phyloP scores from a whole-genome alignment of 2,888 invertebrate species.

The Sminthurides aquaticus region DNA sequence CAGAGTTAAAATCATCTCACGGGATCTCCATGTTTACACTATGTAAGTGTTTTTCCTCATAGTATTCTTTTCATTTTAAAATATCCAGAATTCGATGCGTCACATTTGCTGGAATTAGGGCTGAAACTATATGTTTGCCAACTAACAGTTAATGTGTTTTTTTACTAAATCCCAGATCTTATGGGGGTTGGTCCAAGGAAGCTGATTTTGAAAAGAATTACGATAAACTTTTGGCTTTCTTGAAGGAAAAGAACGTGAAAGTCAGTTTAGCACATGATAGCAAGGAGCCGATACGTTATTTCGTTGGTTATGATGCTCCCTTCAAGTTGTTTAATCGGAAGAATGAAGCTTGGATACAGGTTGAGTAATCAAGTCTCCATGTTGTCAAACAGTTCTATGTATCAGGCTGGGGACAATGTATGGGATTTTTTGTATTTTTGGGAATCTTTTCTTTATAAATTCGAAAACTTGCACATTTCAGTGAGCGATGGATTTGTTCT shows the following conservation, averaged over 20 bases:
- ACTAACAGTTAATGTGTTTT: no score
- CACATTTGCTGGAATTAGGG: no score
- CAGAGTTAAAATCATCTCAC: constrained; percentile 14
- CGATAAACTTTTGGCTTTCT: neutral
- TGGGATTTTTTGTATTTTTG: no score
- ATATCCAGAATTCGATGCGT: no score
- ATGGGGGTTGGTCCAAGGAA: constrained; percentile 11
- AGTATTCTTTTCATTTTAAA: no score
- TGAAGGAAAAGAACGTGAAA: neutral
- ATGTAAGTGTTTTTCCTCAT: constrained; percentile 27
- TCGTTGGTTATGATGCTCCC: constrained; percentile 1
- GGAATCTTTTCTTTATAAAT: no score
- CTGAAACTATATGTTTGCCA: no score
- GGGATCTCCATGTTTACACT: constrained; percentile 21
- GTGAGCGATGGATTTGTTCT: no score
- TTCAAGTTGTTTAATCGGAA: neutral
- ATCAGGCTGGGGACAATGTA: no score
- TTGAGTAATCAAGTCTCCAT: no score
- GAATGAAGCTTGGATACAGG: neutral
- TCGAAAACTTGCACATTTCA: no score
- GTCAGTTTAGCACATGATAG: neutral
- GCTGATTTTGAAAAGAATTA: constrained; percentile 1
- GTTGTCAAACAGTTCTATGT: no score
- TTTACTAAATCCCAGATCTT: constrained; percentile 4
- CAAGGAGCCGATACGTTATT: neutral